A percentile compares a stretch with the other conserved stretches of the same genome.
phyloP scores from a whole-genome alignment of 2,888 invertebrate species.

The Orthonychiurus folsomi region DNA sequence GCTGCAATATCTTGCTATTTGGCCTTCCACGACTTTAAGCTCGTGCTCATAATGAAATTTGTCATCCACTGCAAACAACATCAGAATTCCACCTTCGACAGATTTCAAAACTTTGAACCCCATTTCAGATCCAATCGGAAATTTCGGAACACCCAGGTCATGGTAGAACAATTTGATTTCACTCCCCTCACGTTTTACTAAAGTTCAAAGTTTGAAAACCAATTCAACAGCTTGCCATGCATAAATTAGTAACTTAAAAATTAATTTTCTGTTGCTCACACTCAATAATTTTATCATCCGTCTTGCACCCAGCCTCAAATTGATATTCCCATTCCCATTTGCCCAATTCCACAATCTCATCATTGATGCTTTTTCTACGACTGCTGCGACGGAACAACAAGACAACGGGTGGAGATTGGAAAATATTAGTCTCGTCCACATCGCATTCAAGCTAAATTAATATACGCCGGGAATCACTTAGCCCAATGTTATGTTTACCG shows the following conservation, averaged over 20 bases:
- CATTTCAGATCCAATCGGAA: background rate
- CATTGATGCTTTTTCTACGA: background rate
- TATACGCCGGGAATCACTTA: no score
- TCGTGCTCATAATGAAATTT: background rate
- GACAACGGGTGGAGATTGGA: no score
- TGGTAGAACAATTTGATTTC: background rate
- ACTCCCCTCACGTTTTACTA: background rate
- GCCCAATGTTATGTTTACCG: no score
- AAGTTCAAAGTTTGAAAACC: background rate
- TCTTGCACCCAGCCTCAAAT: background rate
- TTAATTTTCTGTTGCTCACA: background rate
- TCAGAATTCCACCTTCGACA: background rate
- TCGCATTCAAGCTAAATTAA: no score
- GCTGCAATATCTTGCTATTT: background rate
- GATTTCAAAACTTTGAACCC: background rate
- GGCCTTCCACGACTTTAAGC: background rate
- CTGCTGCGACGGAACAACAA: background rate
- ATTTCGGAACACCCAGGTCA: background rate
- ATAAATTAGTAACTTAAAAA: background rate
- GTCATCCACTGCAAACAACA: background rate
- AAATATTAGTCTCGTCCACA: no score
- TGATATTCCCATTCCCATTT: conserved; percentile 1
- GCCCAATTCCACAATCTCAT: background rate
- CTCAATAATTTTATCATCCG: background rate
- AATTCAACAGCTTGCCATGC: no score